phyloP scores from a whole-genome alignment of 1,140 invertebrate genomes.

The Dendroctonus ponderosae region DNA sequence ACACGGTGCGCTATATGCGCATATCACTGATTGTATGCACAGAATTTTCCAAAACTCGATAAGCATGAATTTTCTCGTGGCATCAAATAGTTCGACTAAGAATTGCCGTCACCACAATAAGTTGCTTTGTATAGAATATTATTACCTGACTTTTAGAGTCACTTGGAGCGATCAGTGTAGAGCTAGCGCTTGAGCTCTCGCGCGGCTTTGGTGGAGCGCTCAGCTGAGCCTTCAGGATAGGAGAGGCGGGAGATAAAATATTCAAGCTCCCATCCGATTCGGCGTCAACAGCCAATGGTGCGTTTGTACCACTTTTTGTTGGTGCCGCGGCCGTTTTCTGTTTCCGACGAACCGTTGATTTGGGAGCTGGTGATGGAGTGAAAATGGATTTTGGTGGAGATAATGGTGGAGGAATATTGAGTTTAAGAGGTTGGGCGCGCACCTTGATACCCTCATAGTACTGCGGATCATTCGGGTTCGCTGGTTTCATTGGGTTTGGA shows the following conservation, averaged over 20 bases:
- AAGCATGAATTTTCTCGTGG: too few relatives aligned
- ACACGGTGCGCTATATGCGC: too few relatives aligned
- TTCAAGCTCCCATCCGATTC: conserved; percentile 40
- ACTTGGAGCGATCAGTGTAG: conserved; percentile 50
- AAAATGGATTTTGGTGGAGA: conserved; percentile 32
- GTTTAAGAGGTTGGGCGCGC: conserved; percentile 58
- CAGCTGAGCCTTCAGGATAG: conserved; percentile 76
- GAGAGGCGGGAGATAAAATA: conserved; percentile 59
- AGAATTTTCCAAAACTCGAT: too few relatives aligned
- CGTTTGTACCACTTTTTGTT: neutral
- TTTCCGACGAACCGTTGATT: conserved; percentile 18
- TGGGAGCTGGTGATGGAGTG: conserved; percentile 27
- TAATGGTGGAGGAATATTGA: conserved; percentile 48
- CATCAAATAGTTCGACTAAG: neutral
- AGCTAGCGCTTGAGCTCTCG: conserved; percentile 36
- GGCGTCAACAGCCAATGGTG: conserved; percentile 36
- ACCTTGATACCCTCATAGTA: conserved; percentile 76
- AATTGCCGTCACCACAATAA: conserved; percentile 15
- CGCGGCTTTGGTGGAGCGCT: conserved; percentile 65
- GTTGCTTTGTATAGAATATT: conserved; percentile 32
- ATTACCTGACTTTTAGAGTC: conserved; percentile 63
- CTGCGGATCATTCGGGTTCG: conserved; percentile 58
- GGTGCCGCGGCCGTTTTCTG: conserved; percentile 5
- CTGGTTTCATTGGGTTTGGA: conserved; percentile 66
- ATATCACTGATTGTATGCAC: too few relatives aligned